Percentiles rank a stretch among this genome's conserved stretches.
phyloP scores from a whole-genome alignment of 30 jellyfish, hydroid and myxozoan genomes.

The Nemopilema nomurai region DNA sequence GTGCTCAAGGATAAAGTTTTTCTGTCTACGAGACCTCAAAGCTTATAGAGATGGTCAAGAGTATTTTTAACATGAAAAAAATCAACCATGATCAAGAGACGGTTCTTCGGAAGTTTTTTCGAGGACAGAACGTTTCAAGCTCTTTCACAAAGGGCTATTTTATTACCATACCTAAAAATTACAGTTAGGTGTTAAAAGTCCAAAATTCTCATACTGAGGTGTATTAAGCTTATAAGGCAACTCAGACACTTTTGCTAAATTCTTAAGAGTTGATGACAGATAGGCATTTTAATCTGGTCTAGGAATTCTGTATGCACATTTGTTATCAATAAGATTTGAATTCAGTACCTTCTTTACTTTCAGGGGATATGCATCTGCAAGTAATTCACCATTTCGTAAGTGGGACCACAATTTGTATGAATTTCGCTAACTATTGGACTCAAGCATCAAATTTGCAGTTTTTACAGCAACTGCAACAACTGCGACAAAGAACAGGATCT shows the following conservation, averaged over 20 bases:
- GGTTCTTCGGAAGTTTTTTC: slow-evolving; percentile 5
- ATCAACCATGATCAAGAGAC: slow-evolving; percentile 9
- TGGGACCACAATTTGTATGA: slow-evolving; percentile 37
- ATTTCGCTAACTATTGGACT: slow-evolving; percentile 35
- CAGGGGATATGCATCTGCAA: slow-evolving; percentile 56
- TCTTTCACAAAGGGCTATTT: background rate
- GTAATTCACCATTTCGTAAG: slow-evolving; percentile 52
- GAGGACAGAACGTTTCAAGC: slow-evolving; percentile 9
- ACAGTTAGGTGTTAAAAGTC: background rate
- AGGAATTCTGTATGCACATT: slow-evolving; percentile 16
- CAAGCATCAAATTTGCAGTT: slow-evolving; percentile 42
- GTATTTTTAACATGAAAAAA: slow-evolving; percentile 1
- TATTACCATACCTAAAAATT: background rate
- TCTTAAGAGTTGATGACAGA: background rate
- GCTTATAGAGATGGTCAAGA: slow-evolving; percentile 11
- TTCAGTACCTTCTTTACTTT: slow-evolving; percentile 20
- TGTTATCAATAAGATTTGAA: slow-evolving; percentile 11
- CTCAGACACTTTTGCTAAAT: background rate
- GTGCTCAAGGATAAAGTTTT: slow-evolving; percentile 11
- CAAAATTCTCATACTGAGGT: background rate
- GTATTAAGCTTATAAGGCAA: background rate
- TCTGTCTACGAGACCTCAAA: slow-evolving; percentile 12
- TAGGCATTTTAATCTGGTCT: background rate
- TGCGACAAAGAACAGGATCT: slow-evolving; percentile 39
- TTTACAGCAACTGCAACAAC: slow-evolving; percentile 56